Percentiles rank a stretch among this genome's conserved stretches.
Evolutionary conservation across 1,140 invertebrate species (phyloP).

Genomic region (Maniola jurtina): DNA sequence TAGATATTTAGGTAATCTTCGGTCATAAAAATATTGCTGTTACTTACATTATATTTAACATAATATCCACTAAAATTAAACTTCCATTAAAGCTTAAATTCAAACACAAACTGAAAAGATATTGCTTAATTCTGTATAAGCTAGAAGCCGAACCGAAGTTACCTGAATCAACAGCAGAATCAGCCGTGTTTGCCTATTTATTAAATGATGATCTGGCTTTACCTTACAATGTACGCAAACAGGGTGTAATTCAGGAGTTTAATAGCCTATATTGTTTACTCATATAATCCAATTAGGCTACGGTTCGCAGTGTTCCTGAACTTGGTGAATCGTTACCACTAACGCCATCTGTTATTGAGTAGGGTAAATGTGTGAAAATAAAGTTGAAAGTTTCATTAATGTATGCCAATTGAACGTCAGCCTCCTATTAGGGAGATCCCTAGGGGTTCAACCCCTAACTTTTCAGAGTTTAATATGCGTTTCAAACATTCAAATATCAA

Average conservation of each 20-base stretch:
- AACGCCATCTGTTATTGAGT: conserved; percentile 56
- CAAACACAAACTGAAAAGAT: neutral
- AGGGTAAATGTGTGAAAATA: conserved; percentile 21
- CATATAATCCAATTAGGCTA: conserved; percentile 35
- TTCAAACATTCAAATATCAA: too few relatives aligned
- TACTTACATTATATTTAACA: too few relatives aligned
- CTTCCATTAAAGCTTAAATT: neutral
- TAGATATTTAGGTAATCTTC: too few relatives aligned
- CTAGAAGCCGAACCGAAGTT: neutral
- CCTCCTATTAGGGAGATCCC: too few relatives aligned
- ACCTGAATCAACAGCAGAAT: conserved; percentile 16
- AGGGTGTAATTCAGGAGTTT: conserved; percentile 30
- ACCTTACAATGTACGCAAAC: conserved; percentile 23
- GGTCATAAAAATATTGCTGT: too few relatives aligned
- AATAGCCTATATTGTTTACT: conserved; percentile 42
- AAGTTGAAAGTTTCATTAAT: neutral
- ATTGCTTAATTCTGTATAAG: conserved; percentile 8
- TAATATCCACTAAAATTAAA: neutral
- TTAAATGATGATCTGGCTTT: conserved; percentile 42
- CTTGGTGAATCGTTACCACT: conserved; percentile 18
- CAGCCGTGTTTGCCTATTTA: conserved; percentile 36
- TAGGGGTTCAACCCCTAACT: too few relatives aligned
- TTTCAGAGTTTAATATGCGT: too few relatives aligned
- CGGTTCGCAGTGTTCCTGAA: neutral
- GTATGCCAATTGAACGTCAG: too few relatives aligned